Conservation (phyloP, 64 coral and sea anemone species). For the Anthopleura sola region DNA sequence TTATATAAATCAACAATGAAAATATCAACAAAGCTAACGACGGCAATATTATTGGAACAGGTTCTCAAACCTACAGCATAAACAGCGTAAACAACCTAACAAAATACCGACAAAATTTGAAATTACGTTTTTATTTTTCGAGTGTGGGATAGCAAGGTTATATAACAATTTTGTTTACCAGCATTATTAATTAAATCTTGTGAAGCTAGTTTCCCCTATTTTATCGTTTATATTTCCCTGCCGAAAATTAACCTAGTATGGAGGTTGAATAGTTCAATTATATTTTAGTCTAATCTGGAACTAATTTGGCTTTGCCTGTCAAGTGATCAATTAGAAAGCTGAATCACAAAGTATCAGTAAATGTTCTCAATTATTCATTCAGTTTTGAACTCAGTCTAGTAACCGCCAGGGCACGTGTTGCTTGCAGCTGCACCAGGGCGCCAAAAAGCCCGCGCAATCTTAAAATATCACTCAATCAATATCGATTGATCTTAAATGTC, state of each 20-base stretch:
- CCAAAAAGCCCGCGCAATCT: background rate
- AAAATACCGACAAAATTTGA: background rate
- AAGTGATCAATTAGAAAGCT: background rate
- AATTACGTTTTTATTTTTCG: background rate
- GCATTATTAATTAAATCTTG: too few relatives aligned
- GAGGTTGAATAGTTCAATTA: too few relatives aligned
- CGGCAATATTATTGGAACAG: background rate
- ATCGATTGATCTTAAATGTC: background rate
- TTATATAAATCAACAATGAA: background rate
- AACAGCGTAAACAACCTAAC: background rate
- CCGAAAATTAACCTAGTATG: too few relatives aligned
- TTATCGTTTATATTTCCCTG: too few relatives aligned
- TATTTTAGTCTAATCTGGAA: too few relatives aligned
- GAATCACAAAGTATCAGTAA: background rate
- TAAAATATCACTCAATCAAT: background rate
- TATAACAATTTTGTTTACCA: too few relatives aligned
- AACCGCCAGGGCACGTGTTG: background rate
- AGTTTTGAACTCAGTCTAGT: background rate
- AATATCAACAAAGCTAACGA: background rate
- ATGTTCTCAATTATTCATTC: background rate
- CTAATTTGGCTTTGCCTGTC: background rate
- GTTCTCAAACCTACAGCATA: background rate
- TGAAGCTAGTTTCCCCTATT: too few relatives aligned
- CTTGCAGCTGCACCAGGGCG: background rate
- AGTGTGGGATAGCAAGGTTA: too few relatives aligned